phyloP scores from a whole-genome alignment of 1,140 invertebrate species.

The Mizuhopecten yessoensis region DNA sequence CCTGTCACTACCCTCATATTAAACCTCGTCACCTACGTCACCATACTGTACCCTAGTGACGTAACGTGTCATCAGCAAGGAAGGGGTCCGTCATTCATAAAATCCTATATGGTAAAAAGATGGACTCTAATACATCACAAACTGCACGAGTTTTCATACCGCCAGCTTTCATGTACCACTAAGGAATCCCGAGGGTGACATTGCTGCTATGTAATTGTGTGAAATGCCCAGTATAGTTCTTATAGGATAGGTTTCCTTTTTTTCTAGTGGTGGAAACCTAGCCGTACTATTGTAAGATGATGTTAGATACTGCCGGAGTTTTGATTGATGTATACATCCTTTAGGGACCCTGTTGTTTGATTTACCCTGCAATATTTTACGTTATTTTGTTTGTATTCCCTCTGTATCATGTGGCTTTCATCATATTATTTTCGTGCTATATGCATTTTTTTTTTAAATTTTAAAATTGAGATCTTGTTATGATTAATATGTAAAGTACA shows the following conservation, averaged over 20 bases:
- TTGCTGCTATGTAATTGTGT: neutral
- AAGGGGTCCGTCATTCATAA: neutral
- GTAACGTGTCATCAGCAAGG: neutral
- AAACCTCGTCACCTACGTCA: neutral
- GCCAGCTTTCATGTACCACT: neutral
- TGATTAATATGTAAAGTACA: neutral
- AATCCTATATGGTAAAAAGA: neutral
- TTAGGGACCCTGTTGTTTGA: neutral
- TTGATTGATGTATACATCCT: neutral
- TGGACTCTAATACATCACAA: neutral
- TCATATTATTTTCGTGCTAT: neutral
- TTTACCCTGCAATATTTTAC: neutral
- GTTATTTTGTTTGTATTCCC: conserved; percentile 14
- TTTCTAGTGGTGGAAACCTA: neutral
- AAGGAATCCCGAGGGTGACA: neutral
- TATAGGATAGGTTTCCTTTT: neutral
- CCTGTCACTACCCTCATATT: neutral
- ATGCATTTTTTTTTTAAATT: neutral
- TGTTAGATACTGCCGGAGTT: neutral
- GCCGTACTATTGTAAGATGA: neutral
- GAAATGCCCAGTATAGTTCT: neutral
- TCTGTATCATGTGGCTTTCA: neutral
- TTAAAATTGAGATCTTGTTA: neutral
- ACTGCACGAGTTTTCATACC: neutral
- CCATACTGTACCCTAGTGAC: neutral